A percentile compares a stretch with the other conserved stretches of the same genome.
phyloP scores from a whole-genome alignment of 2,113 vertebrate genomes.

The Herpailurus yagouaroundi region DNA sequence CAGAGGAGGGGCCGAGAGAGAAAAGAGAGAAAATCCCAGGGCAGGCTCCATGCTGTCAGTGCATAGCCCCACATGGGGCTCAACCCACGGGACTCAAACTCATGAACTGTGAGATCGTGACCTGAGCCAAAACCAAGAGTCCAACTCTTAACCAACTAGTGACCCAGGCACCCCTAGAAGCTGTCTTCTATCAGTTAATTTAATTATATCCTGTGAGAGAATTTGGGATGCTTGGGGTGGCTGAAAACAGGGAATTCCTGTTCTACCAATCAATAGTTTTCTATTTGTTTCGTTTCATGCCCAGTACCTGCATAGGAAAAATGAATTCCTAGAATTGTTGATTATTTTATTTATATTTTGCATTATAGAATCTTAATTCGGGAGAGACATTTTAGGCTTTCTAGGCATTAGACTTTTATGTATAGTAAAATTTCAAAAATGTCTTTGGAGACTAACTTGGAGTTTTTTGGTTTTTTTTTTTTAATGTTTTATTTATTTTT shows the following conservation, averaged over 20 bases:
- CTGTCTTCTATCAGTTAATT: background rate
- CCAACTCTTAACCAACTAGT: too few species aligned
- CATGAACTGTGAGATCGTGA: too few species aligned
- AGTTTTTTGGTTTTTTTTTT: background rate
- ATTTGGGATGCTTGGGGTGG: background rate
- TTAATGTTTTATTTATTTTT: too few species aligned
- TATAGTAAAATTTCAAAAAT: constrained; percentile 2
- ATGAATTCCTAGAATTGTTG: background rate
- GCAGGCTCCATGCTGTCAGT: too few species aligned
- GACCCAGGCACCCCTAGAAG: background rate
- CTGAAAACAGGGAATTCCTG: background rate
- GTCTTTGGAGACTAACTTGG: background rate
- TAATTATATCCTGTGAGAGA: background rate
- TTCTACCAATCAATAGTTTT: background rate
- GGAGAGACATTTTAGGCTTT: background rate
- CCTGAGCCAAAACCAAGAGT: too few species aligned
- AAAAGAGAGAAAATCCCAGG: too few species aligned
- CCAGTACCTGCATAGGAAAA: background rate
- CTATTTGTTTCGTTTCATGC: background rate
- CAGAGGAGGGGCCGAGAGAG: too few species aligned
- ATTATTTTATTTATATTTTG: background rate
- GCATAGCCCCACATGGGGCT: too few species aligned
- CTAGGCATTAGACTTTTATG: background rate
- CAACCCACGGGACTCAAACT: too few species aligned
- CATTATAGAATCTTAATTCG: background rate